Evolutionary conservation across 2,113 vertebrate species (phyloP).

Genomic region (Mustelus asterias): DNA sequence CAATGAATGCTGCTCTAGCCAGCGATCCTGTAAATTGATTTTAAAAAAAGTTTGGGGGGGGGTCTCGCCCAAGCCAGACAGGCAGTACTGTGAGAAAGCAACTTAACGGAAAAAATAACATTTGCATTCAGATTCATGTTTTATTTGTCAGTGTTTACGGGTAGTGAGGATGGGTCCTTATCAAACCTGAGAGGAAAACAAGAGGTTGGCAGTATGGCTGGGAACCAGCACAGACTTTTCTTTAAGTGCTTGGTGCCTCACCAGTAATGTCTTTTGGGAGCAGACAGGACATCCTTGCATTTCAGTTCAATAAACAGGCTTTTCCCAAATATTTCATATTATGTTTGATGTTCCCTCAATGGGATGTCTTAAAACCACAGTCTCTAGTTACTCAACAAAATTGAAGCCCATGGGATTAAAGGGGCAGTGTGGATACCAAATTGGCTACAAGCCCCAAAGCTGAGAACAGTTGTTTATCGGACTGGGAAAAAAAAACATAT

Average conservation of each 20-base stretch:
- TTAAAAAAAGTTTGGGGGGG: too few relatives aligned
- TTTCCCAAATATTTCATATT: neutral
- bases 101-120: neutral
- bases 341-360: neutral
- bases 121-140: neutral
- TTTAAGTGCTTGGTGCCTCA: neutral
- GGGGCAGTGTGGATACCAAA: neutral
- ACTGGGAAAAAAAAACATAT: neutral
- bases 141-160: neutral
- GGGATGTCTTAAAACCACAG: neutral
- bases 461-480: neutral
- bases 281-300: neutral
- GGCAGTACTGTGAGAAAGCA: neutral
- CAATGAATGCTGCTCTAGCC: too few relatives aligned
- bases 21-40: too few relatives aligned
- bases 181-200: neutral
- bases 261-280: neutral
- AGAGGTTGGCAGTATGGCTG: neutral
- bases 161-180: neutral
- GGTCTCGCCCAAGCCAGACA: too few relatives aligned
- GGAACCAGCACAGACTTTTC: neutral
- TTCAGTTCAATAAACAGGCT: neutral
- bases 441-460: neutral
- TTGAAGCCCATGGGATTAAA: neutral
- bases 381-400: neutral